Percentiles rank a stretch among this genome's conserved stretches.
These are phyloP conservation scores for Abrostola triplasia DNA, from an alignment of 2,888 invertebrate genomes.

Conservation along the genomic window DNA sequence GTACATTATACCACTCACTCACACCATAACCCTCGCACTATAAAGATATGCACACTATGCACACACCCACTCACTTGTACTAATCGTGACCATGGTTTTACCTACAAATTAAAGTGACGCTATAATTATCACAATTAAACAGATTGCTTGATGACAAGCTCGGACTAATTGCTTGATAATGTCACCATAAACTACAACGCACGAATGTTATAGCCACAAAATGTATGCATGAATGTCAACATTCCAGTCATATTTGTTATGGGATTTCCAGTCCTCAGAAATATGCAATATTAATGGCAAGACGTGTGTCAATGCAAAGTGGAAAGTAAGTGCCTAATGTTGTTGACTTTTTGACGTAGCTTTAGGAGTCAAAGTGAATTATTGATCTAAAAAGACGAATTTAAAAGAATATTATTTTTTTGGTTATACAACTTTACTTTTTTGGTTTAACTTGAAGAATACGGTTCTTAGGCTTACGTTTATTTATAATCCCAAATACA, in stretches of 20 bases:
- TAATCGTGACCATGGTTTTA: slow-evolving; percentile 8
- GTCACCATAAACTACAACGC: slow-evolving; percentile 1
- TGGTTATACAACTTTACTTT: too few species aligned
- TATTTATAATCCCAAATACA: too few species aligned
- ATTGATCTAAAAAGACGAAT: too few species aligned
- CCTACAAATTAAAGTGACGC: slow-evolving; percentile 24
- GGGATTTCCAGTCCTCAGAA: slow-evolving; percentile 1
- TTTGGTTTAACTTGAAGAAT: too few species aligned
- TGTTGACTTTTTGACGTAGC: slow-evolving; percentile 8
- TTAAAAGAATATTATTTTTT: too few species aligned
- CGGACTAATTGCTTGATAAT: slow-evolving; percentile 39
- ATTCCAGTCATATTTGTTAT: slow-evolving; percentile 9
- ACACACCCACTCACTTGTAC: not conserved
- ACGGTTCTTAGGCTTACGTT: too few species aligned
- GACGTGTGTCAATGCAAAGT: not conserved
- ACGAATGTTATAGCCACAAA: slow-evolving; percentile 20
- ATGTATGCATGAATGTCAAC: slow-evolving; percentile 2
- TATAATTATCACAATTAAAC: slow-evolving; percentile 39
- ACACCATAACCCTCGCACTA: not conserved
- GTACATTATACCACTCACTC: not conserved
- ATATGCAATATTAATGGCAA: slow-evolving; percentile 25
- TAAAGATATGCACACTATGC: not conserved
- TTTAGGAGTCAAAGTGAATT: slow-evolving; percentile 27
- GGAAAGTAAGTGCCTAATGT: slow-evolving; percentile 4
- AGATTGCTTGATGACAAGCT: slow-evolving; percentile 10